Percentiles rank a stretch among this genome's conserved stretches.
Conservation (phyloP, 2,888 invertebrate species). For the Trilocha varians region DNA sequence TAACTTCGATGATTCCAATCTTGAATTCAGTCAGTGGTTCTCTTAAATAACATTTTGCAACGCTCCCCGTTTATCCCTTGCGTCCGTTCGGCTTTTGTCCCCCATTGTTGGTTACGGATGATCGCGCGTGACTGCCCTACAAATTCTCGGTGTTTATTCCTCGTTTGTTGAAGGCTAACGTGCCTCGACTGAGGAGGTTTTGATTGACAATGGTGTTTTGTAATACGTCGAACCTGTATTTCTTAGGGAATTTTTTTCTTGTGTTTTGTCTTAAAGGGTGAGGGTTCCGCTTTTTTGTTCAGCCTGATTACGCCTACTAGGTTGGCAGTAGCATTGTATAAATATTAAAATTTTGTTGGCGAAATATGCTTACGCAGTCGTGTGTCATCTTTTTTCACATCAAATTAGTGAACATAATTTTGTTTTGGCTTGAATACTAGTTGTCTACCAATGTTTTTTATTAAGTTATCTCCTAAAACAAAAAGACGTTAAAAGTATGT, state of each 20-base stretch:
- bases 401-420: too few species aligned
- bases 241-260: too few species aligned
- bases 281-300: too few species aligned
- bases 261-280: too few species aligned
- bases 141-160: conserved; percentile 43
- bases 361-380: too few species aligned
- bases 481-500: not conserved
- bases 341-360: too few species aligned
- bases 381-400: too few species aligned
- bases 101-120: conserved; percentile 54
- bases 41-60: not conserved
- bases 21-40: not conserved
- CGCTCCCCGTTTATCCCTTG: not conserved
- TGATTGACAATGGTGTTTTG: conserved; percentile 40
- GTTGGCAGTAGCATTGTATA: too few species aligned
- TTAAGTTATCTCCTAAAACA: not conserved
- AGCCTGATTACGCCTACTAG: too few species aligned
- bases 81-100: conserved; percentile 4
- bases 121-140: conserved; percentile 55
- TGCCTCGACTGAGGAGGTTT: conserved; percentile 24
- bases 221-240: too few species aligned
- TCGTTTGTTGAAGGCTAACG: conserved; percentile 41
- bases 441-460: not conserved
- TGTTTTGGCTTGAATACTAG: conserved; percentile 18
- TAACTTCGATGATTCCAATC: too few species aligned